phyloP scores from a whole-genome alignment of 1,140 invertebrate species.

The Penaeus indicus region DNA sequence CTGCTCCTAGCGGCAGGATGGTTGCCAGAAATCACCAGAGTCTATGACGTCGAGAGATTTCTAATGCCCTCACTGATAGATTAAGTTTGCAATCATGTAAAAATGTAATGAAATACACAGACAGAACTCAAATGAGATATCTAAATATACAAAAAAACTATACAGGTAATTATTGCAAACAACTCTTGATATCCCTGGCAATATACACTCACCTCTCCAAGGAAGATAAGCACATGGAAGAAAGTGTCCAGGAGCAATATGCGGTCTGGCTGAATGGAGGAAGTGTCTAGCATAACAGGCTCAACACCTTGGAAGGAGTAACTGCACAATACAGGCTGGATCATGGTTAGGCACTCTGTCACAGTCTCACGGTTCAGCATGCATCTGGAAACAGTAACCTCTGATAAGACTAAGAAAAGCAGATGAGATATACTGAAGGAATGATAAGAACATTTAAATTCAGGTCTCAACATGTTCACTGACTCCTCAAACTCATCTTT shows the following conservation, averaged over 20 bases:
- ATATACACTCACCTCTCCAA: constrained; percentile 85
- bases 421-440: constrained; percentile 60
- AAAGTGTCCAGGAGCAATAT: constrained; percentile 99
- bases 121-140: neutral
- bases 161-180: neutral
- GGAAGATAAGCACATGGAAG: constrained; percentile 99
- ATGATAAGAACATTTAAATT: too few relatives aligned
- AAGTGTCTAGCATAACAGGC: constrained; percentile 96
- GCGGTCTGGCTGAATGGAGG: constrained; percentile 95
- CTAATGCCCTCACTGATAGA: too few relatives aligned
- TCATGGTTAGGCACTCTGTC: constrained; percentile 98
- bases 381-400: constrained; percentile 78
- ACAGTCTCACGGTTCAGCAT: constrained; percentile 98
- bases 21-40: too few relatives aligned
- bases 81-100: too few relatives aligned
- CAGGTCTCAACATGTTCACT: too few relatives aligned
- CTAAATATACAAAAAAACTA: neutral
- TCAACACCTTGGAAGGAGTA: constrained; percentile 98
- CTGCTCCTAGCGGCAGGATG: too few relatives aligned
- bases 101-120: constrained; percentile 2
- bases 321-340: constrained; percentile 98
- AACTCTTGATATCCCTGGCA: neutral
- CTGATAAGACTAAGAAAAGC: neutral
- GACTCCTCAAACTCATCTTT: too few relatives aligned
- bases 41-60: too few relatives aligned